Evolutionary conservation across 2,888 invertebrate genomes (phyloP).

Genomic region (Nebria brevicollis): DNA sequence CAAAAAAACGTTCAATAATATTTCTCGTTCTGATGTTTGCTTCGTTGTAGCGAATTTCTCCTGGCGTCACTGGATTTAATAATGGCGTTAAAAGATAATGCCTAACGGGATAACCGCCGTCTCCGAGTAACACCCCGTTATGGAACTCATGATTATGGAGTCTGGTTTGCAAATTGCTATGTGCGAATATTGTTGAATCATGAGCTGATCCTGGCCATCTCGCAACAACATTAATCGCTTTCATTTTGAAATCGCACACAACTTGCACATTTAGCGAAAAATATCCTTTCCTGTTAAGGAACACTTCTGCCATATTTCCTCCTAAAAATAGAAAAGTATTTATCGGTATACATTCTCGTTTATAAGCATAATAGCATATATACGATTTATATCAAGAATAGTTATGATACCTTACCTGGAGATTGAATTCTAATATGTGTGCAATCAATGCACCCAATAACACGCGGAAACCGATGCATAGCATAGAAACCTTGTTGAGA

Average conservation of each 20-base stretch:
- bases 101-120: constrained; percentile 53
- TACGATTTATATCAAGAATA: too few species aligned
- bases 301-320: constrained; percentile 48
- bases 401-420: too few species aligned
- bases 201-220: constrained; percentile 48
- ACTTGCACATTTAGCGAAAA: constrained; percentile 46
- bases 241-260: constrained; percentile 36
- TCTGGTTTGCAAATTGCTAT: constrained; percentile 33
- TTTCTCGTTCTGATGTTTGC: constrained; percentile 52
- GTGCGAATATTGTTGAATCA: constrained; percentile 47
- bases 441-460: constrained; percentile 24
- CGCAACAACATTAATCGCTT: constrained; percentile 46
- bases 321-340: constrained; percentile 31
- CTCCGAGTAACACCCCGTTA: constrained; percentile 49
- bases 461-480: constrained; percentile 18
- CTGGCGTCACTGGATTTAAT: constrained; percentile 45
- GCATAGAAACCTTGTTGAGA: constrained; percentile 15
- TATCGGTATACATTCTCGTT: not conserved
- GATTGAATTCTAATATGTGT: constrained; percentile 16
- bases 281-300: constrained; percentile 39
- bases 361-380: not conserved
- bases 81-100: constrained; percentile 52
- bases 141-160: constrained; percentile 40
- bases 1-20: constrained; percentile 53
- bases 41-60: constrained; percentile 51